Evolutionary conservation across 2,113 vertebrate genomes (phyloP), one percentile per base, ranked within the genome.

Genomic region (Maccullochella peelii): DNA sequence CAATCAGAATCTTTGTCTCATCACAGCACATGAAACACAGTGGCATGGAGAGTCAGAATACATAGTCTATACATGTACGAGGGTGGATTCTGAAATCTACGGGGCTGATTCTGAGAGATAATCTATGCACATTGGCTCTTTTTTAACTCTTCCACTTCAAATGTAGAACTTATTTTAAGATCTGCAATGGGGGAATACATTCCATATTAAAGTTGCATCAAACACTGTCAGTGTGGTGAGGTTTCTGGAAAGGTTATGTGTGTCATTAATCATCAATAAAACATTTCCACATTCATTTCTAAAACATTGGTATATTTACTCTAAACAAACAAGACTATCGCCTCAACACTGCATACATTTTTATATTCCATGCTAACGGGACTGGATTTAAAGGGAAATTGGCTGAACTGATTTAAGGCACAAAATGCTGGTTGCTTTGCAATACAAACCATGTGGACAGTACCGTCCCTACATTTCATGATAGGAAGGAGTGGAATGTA

Each of bases 171-270:
- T 72, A 44, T 79, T 79, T 79, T 44, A 72, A 77, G 33, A 52
- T 68, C 20, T 73, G 75, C 30, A 84, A 12, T 25, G 58, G n/a
- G 59, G 59, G 20, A 55, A 68, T 68, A 68, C 61, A 38, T 52
- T 54, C 66, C 66, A 82, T 66, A 67, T 71, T 54, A 74, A 82
- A 79, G n/a, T 33, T 70, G 49, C n/a, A 83, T 74, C 63, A 74
- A 79, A 82, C 47, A 40, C 55, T 49, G 58, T 77, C 30, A 69
- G 54, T 55, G 49, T 38, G 30, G 36, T 55, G 18, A 42, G n/a
- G 4, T 6, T 9, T 74, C 20, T 30, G 4, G 23, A 67, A 67
- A n/a, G 57, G 38, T 63, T 57, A 27, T 77, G 12, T 76, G 38
- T 49, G 57, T 69, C 27, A 63, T 82, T 54, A 9, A 54, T 49